A percentile compares a stretch with the other conserved stretches of the same genome.
Evolutionary conservation across 1,140 invertebrate genomes (phyloP).

Genomic region (Zelostemma sp.): DNA sequence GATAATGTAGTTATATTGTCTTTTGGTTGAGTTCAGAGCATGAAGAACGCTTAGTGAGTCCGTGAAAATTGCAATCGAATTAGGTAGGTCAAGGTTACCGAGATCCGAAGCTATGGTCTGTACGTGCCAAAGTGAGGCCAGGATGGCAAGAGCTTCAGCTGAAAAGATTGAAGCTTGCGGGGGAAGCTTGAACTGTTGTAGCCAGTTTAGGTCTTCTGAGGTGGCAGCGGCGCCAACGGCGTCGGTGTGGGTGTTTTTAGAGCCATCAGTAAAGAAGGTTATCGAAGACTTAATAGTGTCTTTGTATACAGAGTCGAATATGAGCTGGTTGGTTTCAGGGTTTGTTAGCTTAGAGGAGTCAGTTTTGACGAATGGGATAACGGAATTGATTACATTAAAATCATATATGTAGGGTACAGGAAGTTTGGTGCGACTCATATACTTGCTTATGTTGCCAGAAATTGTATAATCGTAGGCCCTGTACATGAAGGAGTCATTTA

Average conservation of each 20-base stretch:
- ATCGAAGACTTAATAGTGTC: conserved; percentile 4
- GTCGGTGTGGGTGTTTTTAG: neutral
- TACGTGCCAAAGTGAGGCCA: neutral
- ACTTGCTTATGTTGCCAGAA: neutral
- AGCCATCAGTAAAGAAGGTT: conserved; percentile 22
- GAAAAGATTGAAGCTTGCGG: conserved; percentile 10
- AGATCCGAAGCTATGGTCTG: neutral
- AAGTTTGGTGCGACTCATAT: neutral
- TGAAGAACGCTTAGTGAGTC: conserved; percentile 16
- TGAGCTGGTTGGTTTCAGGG: neutral
- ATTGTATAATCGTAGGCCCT: neutral
- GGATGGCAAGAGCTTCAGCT: conserved; percentile 14
- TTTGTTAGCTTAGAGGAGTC: neutral
- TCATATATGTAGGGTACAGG: neutral
- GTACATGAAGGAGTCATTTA: neutral
- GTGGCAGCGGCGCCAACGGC: neutral
- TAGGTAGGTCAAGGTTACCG: neutral
- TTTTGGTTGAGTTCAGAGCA: neutral
- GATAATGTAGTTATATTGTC: conserved; percentile 2
- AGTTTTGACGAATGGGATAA: no score
- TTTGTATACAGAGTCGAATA: neutral
- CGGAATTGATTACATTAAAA: no score
- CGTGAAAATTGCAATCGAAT: conserved; percentile 11
- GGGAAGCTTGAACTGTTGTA: neutral
- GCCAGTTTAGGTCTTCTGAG: neutral